Evolutionary conservation across 2,113 vertebrate species (phyloP).

Genomic region (Seriola aureovittata): DNA sequence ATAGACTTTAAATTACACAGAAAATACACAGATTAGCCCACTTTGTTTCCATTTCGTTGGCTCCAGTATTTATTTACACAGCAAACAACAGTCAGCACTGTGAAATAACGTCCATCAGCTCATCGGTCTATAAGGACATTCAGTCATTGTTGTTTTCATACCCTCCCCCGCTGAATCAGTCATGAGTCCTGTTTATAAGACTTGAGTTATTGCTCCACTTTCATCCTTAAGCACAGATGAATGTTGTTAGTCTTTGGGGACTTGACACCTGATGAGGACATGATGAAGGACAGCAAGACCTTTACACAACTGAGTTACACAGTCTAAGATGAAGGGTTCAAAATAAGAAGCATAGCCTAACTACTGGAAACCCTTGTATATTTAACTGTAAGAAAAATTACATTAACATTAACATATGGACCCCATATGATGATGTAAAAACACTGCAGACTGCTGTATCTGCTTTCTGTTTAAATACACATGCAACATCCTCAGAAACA

Average conservation of each 20-base stretch:
- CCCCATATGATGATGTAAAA: slow-evolving; percentile 36
- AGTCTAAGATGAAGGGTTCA: neutral
- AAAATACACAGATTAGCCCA: neutral
- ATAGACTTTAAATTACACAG: neutral
- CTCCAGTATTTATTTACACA: neutral
- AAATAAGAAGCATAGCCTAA: neutral
- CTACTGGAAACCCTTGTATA: neutral
- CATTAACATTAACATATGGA: slow-evolving; percentile 20
- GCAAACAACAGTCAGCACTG: neutral
- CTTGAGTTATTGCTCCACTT: neutral
- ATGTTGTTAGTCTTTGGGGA: neutral
- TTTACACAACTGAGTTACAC: neutral
- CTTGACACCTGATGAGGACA: neutral
- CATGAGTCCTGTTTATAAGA: neutral
- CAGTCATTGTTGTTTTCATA: slow-evolving; percentile 17
- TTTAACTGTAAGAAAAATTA: too few relatives aligned
- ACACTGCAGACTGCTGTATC: slow-evolving; percentile 11
- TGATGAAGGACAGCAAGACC: neutral
- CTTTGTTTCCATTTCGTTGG: neutral
- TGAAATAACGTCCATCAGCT: neutral
- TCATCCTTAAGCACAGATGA: neutral
- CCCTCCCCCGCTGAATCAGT: neutral
- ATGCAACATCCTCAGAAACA: neutral
- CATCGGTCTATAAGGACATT: neutral
- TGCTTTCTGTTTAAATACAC: slow-evolving; percentile 13